Percentiles rank a stretch among this genome's conserved stretches.
Conservation (phyloP, 2,113 vertebrate species). For the Microcebus ravelobensis region DNA sequence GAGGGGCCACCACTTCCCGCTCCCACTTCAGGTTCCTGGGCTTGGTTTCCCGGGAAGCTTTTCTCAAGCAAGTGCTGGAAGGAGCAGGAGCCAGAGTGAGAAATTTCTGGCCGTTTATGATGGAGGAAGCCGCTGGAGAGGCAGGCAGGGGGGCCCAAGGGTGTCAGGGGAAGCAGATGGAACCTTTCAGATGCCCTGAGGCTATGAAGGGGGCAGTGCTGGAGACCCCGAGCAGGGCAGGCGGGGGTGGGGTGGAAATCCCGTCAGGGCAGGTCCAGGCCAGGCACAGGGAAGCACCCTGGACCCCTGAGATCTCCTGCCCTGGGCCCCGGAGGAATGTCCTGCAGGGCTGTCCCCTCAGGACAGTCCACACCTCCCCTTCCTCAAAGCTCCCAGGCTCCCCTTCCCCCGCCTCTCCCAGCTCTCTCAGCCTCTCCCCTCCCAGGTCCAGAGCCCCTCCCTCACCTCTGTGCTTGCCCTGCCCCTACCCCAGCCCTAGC, state of each 20-base stretch:
- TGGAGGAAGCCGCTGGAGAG: not conserved
- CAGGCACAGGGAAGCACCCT: not conserved
- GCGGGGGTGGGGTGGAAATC: too few relatives aligned
- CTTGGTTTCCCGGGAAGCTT: not conserved
- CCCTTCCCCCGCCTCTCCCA: not conserved
- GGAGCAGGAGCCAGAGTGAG: not conserved
- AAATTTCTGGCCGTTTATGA: not conserved
- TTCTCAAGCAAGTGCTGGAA: not conserved
- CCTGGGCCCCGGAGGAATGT: accelerated
- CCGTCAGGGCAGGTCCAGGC: not conserved
- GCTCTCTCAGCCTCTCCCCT: too few relatives aligned
- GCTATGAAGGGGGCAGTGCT: not conserved
- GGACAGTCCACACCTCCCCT: not conserved
- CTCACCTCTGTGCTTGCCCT: not conserved
- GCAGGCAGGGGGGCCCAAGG: not conserved
- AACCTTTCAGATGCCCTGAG: not conserved
- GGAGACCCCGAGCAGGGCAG: not conserved
- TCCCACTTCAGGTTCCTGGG: not conserved
- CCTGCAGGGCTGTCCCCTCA: too few relatives aligned
- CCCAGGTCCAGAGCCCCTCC: not conserved
- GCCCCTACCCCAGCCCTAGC: not conserved
- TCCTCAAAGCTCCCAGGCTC: not conserved
- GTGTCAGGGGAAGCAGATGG: too few relatives aligned
- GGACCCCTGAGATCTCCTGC: not conserved
- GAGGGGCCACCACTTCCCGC: not conserved